phyloP scores from a whole-genome alignment of 2,888 invertebrate species.

The Lepidocyrtinus sp. region DNA sequence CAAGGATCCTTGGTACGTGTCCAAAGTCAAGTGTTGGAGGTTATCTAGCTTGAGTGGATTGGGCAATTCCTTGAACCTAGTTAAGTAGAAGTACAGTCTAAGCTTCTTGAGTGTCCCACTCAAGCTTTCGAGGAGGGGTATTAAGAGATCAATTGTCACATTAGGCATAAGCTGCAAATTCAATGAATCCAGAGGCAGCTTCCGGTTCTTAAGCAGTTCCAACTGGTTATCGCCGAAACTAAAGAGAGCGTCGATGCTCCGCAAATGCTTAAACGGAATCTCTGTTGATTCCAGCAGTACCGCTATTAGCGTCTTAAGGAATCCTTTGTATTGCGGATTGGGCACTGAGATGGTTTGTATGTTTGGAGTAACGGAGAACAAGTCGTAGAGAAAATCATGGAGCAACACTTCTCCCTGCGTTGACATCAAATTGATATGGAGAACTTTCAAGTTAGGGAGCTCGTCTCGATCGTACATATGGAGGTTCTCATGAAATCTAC shows the following conservation, averaged over 20 bases:
- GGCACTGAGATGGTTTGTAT: conserved; percentile 57
- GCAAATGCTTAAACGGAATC: conserved; percentile 57
- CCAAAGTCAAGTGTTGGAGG: conserved; percentile 57
- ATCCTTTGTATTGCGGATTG: conserved; percentile 59
- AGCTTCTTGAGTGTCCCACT: conserved; percentile 56
- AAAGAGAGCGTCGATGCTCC: conserved; percentile 58
- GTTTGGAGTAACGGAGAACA: conserved; percentile 59
- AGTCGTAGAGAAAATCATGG: conserved; percentile 58
- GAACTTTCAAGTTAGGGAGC: conserved; percentile 49
- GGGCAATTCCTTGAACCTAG: conserved; percentile 61
- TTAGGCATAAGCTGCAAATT: conserved; percentile 64
- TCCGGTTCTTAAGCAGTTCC: conserved; percentile 49
- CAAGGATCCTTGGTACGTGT: conserved; percentile 63
- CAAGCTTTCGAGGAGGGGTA: conserved; percentile 60
- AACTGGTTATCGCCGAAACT: conserved; percentile 60
- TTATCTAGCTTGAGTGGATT: conserved; percentile 53
- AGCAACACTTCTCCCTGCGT: conserved; percentile 62
- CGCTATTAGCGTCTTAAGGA: conserved; percentile 51
- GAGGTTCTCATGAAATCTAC: conserved; percentile 54
- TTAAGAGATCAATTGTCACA: conserved; percentile 62
- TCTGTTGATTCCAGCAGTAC: conserved; percentile 58
- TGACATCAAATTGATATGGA: conserved; percentile 59
- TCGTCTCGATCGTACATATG: conserved; percentile 57
- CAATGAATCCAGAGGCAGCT: conserved; percentile 52
- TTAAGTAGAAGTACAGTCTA: conserved; percentile 64